These are phyloP conservation scores for Epiblema foenella DNA, from an alignment of 2,888 invertebrate genomes.

Conservation along the genomic window DNA sequence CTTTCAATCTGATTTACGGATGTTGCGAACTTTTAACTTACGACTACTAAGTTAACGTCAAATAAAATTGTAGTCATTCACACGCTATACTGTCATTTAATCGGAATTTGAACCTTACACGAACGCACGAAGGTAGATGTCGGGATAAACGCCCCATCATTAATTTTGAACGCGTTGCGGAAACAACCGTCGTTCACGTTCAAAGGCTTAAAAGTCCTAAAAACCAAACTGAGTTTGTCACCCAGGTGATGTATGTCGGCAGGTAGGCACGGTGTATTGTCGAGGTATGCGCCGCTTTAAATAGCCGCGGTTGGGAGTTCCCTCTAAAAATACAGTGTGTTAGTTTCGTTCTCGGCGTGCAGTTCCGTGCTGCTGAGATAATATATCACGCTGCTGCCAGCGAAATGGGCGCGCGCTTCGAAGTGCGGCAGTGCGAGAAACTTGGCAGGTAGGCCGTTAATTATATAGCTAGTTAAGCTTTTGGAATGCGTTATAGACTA, in stretches of 20 bases:
- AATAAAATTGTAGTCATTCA: not conserved
- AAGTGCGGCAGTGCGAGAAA: conserved; percentile 64
- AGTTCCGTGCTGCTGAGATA: conserved; percentile 29
- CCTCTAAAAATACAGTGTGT: conserved; percentile 56
- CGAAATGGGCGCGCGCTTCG: conserved; percentile 64
- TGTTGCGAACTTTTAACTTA: too few relatives aligned
- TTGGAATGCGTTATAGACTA: not conserved
- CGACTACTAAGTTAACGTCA: not conserved
- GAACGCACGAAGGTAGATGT: not conserved
- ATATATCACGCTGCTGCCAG: not conserved
- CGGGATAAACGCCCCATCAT: not conserved
- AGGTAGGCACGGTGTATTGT: conserved; percentile 46
- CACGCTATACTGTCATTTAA: not conserved
- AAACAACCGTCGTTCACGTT: not conserved
- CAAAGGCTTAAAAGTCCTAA: not conserved
- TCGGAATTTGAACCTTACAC: not conserved
- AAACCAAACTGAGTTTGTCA: not conserved
- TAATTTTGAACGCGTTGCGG: not conserved
- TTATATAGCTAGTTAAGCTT: not conserved
- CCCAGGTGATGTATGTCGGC: conserved; percentile 36
- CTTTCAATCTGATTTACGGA: too few relatives aligned
- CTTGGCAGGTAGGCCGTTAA: conserved; percentile 71
- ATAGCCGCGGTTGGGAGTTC: conserved; percentile 48
- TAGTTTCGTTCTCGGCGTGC: conserved; percentile 51
- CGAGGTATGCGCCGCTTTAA: conserved; percentile 42